Evolutionary conservation across 35 echinoderm and acorn worm genomes (phyloP), one percentile per base, ranked within the genome.

Genomic region (Ophiothrix spiculata): DNA sequence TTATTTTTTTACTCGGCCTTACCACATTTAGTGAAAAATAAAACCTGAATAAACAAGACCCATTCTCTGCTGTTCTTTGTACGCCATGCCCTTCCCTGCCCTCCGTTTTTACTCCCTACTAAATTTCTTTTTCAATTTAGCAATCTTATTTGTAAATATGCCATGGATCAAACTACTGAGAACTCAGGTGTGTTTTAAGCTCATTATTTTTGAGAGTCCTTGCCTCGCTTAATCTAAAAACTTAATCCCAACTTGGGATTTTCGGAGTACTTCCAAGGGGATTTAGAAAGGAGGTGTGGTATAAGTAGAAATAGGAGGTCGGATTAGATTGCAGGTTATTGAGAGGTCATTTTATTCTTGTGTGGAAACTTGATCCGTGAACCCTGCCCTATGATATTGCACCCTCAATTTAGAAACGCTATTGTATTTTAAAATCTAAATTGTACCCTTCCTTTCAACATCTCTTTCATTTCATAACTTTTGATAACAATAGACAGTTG

Each of bases 141-240:
- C n/a, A n/a, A n/a, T n/a, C n/a, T n/a, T n/a, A n/a, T n/a, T n/a
- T n/a, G n/a, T n/a, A n/a, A n/a, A n/a, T n/a, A n/a, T n/a, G n/a
- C n/a, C n/a, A n/a, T n/a, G n/a, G n/a, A n/a, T n/a, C n/a, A n/a
- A n/a, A n/a, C n/a, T n/a, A n/a, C n/a, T n/a, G n/a, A n/a, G n/a
- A n/a, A 69, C 60, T 69, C 60, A 69, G 60, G 60, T 69, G 60
- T 69, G 60, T n/a, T n/a, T n/a, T n/a, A n/a, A n/a, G n/a, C n/a
- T n/a, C n/a, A n/a, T n/a, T n/a, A n/a, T n/a, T n/a, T n/a, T n/a
- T n/a, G n/a, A n/a, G n/a, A n/a, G n/a, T n/a, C n/a, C n/a, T n/a
- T n/a, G n/a, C n/a, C n/a, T n/a, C n/a, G 6, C 60, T 15, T 25
- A 69, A 69, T 69, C 60, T n/a, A 28, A 28, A 69, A 69, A 69